Percentiles rank a stretch among this genome's conserved stretches.
These are phyloP conservation scores for Chaetophractus vellerosus DNA, from an alignment of 2,797 vertebrate genomes.

Conservation along the genomic window DNA sequence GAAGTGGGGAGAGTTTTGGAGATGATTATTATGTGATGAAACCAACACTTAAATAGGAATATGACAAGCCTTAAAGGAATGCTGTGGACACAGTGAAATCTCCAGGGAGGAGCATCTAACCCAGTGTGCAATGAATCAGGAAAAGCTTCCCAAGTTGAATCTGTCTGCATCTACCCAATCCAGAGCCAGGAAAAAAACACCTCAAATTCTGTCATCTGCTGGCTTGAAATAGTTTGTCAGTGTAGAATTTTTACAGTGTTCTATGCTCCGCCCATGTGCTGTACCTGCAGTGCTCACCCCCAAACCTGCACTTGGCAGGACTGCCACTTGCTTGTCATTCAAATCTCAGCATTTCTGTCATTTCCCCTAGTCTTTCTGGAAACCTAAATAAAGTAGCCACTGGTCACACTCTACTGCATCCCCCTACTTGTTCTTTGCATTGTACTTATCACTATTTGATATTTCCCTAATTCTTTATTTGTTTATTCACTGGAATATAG, in stretches of 20 bases:
- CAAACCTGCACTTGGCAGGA: fast-evolving
- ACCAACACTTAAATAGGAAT: neutral
- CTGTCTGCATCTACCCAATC: neutral
- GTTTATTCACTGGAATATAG: neutral
- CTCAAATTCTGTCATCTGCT: neutral
- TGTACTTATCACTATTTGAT: neutral
- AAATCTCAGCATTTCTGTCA: neutral
- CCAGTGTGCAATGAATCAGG: neutral
- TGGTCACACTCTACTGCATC: neutral
- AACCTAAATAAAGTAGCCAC: neutral
- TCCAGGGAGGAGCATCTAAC: neutral
- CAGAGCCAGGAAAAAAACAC: neutral
- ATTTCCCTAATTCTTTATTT: neutral
- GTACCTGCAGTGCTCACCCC: neutral
- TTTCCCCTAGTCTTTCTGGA: neutral
- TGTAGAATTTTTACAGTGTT: constrained; percentile 6
- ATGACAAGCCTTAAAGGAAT: neutral
- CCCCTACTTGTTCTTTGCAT: neutral
- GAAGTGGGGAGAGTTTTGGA: neutral
- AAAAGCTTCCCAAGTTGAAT: constrained; percentile 30
- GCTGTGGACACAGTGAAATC: neutral
- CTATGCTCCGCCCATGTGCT: neutral
- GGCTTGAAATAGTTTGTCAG: neutral
- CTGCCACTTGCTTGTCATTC: neutral
- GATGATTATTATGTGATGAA: constrained; percentile 44